Base-by-base conservation (phyloP, 1,140 invertebrate genomes). In the Leptestheria dahalacensis region DNA sequence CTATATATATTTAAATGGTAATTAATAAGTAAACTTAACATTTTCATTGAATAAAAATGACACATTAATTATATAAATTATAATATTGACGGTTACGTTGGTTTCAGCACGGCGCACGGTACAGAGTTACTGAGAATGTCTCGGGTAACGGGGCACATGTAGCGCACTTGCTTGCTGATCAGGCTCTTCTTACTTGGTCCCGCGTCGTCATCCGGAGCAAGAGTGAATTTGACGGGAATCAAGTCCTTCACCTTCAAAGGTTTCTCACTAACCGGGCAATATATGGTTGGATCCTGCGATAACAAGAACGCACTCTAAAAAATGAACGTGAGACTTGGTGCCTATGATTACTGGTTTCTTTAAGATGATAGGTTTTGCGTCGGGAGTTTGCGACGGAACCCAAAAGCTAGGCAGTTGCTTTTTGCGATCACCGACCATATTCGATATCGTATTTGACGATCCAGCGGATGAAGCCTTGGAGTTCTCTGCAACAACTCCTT, bases 131-230 rank as follows among this genome's bases (percentile, higher is more conserved):
- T 86, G 11, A 99, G 73, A 55, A 96, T 81, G 75, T 99, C 97
- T 93, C 54, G 87, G 25, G 94, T 98, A 0, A 99, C 85, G 3
- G 96, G 87, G 74, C 97, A 99, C 81, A 95, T 95, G 70, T 96
- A 99, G 68, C 93, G 78, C 52, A 89, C 88, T 70, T 92, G 79
- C 70, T 86, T 88, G 25, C 83, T 78, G 64, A 90, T 87, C 1
- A 90, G 70, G 1, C 86, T 83, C 62, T 85, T 83, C 62, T 84
- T 88, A 28, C 50, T 62, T 29, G 33, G 51, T 3, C 52, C 47
- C 3, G 69, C 63, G 64, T 90, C 86, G 69, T 84, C 82, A 48
- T 64, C 61, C 0, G 84, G 83, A 0, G 96, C 83, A 64, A 83
- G 73, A 0, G 90, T 97, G 72, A 98, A 99, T 69, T 95, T 93